A percentile compares a stretch with the other conserved stretches of the same genome.
These are phyloP conservation scores for Xiphorhynchus erythropygius DNA, from an alignment of 2,797 vertebrate species.

Conservation along the genomic window DNA sequence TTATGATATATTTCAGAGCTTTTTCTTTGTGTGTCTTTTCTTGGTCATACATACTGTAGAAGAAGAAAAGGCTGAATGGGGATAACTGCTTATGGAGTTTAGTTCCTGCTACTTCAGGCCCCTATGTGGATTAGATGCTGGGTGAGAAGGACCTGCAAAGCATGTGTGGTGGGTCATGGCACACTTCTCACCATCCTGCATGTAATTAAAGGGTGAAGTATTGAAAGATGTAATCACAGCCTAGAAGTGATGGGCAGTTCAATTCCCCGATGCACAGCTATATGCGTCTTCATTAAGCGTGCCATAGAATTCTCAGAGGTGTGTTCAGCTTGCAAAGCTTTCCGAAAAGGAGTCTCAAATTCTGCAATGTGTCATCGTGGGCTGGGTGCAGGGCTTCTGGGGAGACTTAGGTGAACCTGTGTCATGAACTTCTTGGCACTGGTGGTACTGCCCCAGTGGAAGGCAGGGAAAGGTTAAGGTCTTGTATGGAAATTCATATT, in stretches of 20 bases:
- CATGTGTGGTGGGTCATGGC: rapidly evolving
- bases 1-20: neutral
- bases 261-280: neutral
- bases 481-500: neutral
- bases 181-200: neutral
- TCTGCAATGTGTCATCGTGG: neutral
- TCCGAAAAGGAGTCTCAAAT: neutral
- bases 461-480: neutral
- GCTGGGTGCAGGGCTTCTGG: neutral
- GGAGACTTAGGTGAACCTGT: neutral
- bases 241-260: neutral
- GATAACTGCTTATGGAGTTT: neutral
- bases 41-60: rapidly evolving
- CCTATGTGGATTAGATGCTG: neutral
- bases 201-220: neutral
- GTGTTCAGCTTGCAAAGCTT: neutral
- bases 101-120: neutral
- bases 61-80: neutral
- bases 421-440: rapidly evolving
- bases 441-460: neutral
- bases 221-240: neutral
- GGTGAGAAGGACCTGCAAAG: neutral
- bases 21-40: neutral
- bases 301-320: neutral
- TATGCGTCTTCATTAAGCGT: neutral